Evolutionary conservation across 1,140 invertebrate genomes (phyloP).

Genomic region (Gonioctena quinquepunctata): DNA sequence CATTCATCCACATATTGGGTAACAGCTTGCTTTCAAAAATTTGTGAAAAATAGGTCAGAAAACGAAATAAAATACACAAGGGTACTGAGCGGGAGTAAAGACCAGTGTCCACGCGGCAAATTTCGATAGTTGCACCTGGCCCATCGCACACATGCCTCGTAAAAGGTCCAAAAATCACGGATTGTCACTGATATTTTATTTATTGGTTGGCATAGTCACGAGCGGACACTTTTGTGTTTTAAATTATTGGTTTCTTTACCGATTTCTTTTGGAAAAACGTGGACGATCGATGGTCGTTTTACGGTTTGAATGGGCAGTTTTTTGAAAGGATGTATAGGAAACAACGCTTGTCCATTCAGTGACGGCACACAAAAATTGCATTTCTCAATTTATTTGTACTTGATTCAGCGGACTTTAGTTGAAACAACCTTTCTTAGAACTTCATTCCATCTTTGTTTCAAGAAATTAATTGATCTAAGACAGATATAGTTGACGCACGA

Average conservation of each 20-base stretch:
- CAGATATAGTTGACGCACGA: no score
- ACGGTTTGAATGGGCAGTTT: slow-evolving; percentile 8
- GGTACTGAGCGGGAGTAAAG: no score
- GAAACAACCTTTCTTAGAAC: no score
- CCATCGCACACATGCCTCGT: slow-evolving; percentile 40
- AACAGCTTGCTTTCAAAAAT: no score
- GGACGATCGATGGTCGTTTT: slow-evolving; percentile 15
- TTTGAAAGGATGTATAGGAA: not conserved
- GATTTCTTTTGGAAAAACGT: slow-evolving; percentile 16
- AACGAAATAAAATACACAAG: not conserved
- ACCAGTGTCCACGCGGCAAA: slow-evolving; percentile 19
- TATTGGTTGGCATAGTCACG: slow-evolving; percentile 43
- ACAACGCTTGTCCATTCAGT: no score
- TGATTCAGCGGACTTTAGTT: no score
- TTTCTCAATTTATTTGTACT: no score
- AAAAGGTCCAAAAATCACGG: slow-evolving; percentile 39
- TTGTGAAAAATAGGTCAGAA: no score
- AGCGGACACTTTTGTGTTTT: slow-evolving; percentile 33
- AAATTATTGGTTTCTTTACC: slow-evolving; percentile 26
- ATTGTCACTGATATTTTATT: slow-evolving; percentile 53
- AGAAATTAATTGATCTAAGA: no score
- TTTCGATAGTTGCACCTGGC: slow-evolving; percentile 30
- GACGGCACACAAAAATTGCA: no score
- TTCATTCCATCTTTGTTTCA: no score
- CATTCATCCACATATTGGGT: no score